Base-by-base conservation (phyloP, 2,113 vertebrate genomes). In the Amblyopsis rosae region DNA sequence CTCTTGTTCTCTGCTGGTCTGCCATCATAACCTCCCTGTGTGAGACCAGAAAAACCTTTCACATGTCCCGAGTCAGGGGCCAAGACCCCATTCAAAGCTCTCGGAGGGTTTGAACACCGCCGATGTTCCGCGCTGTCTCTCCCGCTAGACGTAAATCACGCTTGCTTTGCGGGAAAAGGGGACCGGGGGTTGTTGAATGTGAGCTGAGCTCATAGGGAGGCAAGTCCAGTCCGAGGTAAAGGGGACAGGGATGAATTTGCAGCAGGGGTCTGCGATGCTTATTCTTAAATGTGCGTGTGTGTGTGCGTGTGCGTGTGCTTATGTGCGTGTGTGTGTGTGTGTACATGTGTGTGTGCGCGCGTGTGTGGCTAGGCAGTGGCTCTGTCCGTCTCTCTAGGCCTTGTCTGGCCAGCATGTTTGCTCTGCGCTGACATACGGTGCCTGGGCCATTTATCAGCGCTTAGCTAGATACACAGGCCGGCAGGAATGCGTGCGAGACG, bases 401-500 rank as follows among this genome's bases (percentile, higher is more conserved):
- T 58, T 0, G 60, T 69, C 78, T 71, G 60, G 70, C 70, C 17
- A 1, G 71, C 33, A 6, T 87, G 82, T 91, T 90, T 88, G 77
- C 79, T 87, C 61, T 72, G 77, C 6, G 16, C 76, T 83, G 87
- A 91, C 76, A 61, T 74, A 66, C 46, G 75, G 75, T 69, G 82
- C 75, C 45, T 1, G 0, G 5, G 64, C 67, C 59, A 35, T 85
- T 84, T 79, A 81, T 81, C 82, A 77, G 64, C 76, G 62, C 79
- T 77, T 62, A 46, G 72, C 72, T 57, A 69, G 79, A 84, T 77
- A 76, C 73, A 72, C 59, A 10, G 79, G 55, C 75, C 54, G 51
- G 15, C 7, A 63, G 82, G 80, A 88, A 87, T 86, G 76, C 59
- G 83, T 81, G 83, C 73, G 82, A 81, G 80, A 72, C 63, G 64